Conservation (phyloP, 2,113 vertebrate species). For the Clarias magur region DNA sequence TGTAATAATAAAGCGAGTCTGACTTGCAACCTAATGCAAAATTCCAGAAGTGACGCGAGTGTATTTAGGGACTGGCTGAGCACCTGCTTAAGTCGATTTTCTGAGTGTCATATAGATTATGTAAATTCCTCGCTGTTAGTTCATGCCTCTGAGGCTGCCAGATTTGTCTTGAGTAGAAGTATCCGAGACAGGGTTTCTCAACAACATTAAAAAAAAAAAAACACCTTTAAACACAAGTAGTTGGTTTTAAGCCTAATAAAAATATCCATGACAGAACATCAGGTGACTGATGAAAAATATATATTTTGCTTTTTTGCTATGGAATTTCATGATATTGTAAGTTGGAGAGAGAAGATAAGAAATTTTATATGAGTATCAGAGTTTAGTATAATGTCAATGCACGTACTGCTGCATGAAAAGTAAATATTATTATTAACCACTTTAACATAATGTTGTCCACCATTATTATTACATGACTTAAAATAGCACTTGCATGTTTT, state of each 20-base stretch:
- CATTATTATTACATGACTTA: neutral
- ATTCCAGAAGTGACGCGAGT: neutral
- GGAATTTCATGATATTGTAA: neutral
- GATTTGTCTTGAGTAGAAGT: neutral
- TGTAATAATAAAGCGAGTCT: neutral
- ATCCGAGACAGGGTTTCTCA: neutral
- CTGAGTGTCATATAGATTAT: neutral
- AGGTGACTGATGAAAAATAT: neutral
- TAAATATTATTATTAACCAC: neutral
- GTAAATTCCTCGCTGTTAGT: neutral
- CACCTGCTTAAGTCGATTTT: neutral
- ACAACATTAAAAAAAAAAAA: neutral
- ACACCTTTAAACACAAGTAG: neutral
- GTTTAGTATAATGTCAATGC: neutral
- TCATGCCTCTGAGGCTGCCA: neutral
- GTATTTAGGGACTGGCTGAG: neutral
- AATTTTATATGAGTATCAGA: neutral
- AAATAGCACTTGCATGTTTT: neutral
- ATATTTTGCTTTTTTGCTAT: neutral
- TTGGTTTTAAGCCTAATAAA: neutral
- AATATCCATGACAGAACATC: neutral
- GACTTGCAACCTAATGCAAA: no score
- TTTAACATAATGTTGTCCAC: neutral
- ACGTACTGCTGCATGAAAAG: neutral
- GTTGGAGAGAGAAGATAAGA: neutral